phyloP scores from a whole-genome alignment of 2,797 vertebrate genomes.

The Gymnoscopelus microlampas region DNA sequence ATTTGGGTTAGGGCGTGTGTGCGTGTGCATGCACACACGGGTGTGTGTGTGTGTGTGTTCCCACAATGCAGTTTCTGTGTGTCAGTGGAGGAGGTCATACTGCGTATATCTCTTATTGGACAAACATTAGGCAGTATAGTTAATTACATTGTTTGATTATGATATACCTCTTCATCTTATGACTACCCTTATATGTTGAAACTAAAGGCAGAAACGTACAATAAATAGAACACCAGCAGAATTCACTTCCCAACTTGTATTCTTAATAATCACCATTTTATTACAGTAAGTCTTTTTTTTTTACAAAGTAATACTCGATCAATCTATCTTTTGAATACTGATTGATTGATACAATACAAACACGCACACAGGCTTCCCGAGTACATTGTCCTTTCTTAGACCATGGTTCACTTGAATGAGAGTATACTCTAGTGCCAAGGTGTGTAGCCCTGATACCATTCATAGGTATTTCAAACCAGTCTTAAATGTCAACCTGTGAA shows the following conservation, averaged over 20 bases:
- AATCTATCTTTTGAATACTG: not conserved
- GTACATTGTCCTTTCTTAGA: no score
- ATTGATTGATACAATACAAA: not conserved
- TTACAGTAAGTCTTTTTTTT: no score
- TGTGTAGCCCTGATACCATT: constrained; percentile 64
- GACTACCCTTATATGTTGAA: no score
- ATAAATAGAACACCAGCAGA: no score
- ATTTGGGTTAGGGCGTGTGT: not conserved
- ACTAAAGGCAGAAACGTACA: no score
- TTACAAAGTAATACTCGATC: no score
- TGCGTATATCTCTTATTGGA: not conserved
- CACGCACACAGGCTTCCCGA: no score
- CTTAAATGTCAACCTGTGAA: constrained; percentile 50
- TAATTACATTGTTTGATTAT: no score
- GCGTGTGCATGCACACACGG: not conserved
- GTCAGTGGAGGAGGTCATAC: not conserved
- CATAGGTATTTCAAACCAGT: constrained; percentile 43
- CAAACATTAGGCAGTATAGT: no score
- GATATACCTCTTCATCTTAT: no score
- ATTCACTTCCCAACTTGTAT: no score
- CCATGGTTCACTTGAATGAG: not conserved
- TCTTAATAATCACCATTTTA: no score
- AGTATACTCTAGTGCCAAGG: constrained; percentile 5
- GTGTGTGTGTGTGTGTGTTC: constrained; percentile 5
- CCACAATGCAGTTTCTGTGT: not conserved